A percentile compares a stretch with the other conserved stretches of the same genome.
phyloP scores from a whole-genome alignment of 2,888 invertebrate species.

The Andrena camellia region DNA sequence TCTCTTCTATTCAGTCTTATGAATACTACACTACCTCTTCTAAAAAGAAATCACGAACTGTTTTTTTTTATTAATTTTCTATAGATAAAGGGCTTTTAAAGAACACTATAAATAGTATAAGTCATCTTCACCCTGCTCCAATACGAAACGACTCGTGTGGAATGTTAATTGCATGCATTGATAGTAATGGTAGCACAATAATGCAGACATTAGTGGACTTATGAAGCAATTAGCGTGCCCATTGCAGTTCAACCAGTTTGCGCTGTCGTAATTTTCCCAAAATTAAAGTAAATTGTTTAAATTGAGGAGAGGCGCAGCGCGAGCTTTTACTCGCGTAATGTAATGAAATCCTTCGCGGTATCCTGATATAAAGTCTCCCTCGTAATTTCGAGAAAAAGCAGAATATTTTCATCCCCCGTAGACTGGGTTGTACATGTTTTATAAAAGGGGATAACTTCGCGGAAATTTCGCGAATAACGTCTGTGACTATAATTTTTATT shows the following conservation, averaged over 20 bases:
- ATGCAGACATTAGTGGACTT: constrained; percentile 32
- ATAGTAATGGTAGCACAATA: constrained; percentile 21
- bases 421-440: constrained; percentile 1
- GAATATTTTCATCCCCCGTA: constrained; percentile 32
- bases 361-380: constrained; percentile 34
- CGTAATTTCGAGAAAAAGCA: constrained; percentile 52
- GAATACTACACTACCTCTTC: too few species aligned
- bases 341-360: constrained; percentile 55
- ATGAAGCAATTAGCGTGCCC: constrained; percentile 27
- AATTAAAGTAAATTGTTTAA: constrained; percentile 61
- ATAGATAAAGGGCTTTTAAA: neutral
- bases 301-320: constrained; percentile 18
- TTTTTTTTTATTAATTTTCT: too few species aligned
- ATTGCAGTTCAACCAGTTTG: constrained; percentile 10
- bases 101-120: neutral
- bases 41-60: too few species aligned
- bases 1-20: too few species aligned
- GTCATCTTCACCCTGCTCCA: neutral
- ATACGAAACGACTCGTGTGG: neutral
- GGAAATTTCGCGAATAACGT: constrained; percentile 18
- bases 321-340: constrained; percentile 53
- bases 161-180: neutral
- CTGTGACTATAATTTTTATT: neutral
- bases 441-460: constrained; percentile 32
- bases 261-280: constrained; percentile 36